Evolutionary conservation across 2,888 invertebrate species (phyloP), one percentile per base, ranked within the genome.

Genomic region (Eupithecia centaureata): DNA sequence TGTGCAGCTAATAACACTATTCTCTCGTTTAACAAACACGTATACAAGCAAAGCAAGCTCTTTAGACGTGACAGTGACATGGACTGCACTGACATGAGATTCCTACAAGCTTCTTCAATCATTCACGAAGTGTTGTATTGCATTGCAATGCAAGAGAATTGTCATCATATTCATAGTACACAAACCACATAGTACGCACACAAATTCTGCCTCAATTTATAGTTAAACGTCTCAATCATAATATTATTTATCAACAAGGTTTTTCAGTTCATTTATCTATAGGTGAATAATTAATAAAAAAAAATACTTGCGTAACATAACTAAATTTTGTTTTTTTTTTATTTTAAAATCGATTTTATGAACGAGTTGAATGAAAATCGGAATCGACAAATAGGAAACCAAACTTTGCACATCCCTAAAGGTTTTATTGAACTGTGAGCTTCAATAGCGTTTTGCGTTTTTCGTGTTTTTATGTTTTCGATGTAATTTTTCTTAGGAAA

Each of bases 381-480:
- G 12, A 42, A 56, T 63, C 63, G 57, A 58, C 32, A 5, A 1
- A 8, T n/a, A n/a, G n/a, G 30, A 28, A 28, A 33, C 18, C 57
- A 57, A 57, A 22, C 32, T 18, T 57, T 33, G 54, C 13, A 68
- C 83, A 79, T 75, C 84, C 80, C 84, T 86, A 82, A 13, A 57
- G 13, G 71, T 77, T 68, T 63, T 60, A 76, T 70, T 72, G 74
- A 47, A 47, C 22, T 42, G 13, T 79, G 77, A 81, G 84, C 81
- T 88, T 89, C 82, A 84, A 86, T 84, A 86, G 85, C 88, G 82
- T 87, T 88, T 86, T 79, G 85, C 86, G 83, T 85, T 86, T 86
- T 83, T 82, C 77, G 78, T 84, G 85, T 83, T 85, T 86, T 89
- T 85, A 77, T 79, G 81, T 82, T 84, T 84, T 80, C 74, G 76